These are phyloP conservation scores for Pinna nobilis DNA, from an alignment of 1,140 invertebrate genomes.

Conservation along the genomic window DNA sequence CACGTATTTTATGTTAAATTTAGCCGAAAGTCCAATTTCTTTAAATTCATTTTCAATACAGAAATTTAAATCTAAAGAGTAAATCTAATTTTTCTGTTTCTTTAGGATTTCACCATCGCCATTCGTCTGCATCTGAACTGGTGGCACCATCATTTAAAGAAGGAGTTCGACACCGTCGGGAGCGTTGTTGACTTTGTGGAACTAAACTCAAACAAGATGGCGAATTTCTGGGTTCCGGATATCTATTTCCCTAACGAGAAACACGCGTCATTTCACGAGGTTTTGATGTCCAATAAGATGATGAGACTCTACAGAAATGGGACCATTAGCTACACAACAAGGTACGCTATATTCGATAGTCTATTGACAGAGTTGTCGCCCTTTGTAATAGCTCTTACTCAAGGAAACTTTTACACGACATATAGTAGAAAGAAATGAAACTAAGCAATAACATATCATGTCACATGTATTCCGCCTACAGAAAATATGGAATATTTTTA, in stretches of 20 bases:
- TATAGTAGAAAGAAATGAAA: background rate
- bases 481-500: too few species aligned
- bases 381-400: background rate
- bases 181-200: slow-evolving; percentile 45
- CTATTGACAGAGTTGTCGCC: background rate
- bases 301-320: slow-evolving; percentile 71
- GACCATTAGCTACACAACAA: slow-evolving; percentile 73
- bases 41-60: background rate
- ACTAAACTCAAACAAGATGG: slow-evolving; percentile 60
- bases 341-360: slow-evolving; percentile 63
- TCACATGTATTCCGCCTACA: too few species aligned
- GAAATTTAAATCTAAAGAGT: background rate
- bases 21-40: slow-evolving; percentile 41
- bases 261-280: slow-evolving; percentile 72
- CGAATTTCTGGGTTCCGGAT: slow-evolving; percentile 74
- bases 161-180: background rate
- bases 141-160: slow-evolving; percentile 50
- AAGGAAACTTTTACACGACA: background rate
- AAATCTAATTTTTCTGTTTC: background rate
- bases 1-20: too few species aligned
- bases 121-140: slow-evolving; percentile 59
- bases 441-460: background rate
- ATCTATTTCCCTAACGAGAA: slow-evolving; percentile 76
- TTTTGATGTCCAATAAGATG: slow-evolving; percentile 75
- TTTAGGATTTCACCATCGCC: slow-evolving; percentile 64